A percentile compares a stretch with the other conserved stretches of the same genome.
Conservation (phyloP, 2,888 invertebrate species). For the Nephrotoma flavescens region DNA sequence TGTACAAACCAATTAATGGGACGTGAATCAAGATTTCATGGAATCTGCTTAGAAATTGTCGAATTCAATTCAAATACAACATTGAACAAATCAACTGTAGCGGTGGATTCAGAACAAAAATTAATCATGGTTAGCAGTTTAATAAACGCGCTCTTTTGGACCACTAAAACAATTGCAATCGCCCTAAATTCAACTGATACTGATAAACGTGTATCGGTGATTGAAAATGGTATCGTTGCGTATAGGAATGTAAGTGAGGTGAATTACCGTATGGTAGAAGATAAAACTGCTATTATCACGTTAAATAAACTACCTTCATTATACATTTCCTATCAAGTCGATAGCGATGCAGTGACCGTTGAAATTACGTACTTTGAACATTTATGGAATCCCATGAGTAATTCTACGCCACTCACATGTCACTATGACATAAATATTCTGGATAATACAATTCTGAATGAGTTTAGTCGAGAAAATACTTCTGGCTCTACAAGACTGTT, state of each 20-base stretch:
- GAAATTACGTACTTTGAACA: background rate
- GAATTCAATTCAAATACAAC: background rate
- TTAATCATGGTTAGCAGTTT: background rate
- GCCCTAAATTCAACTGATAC: background rate
- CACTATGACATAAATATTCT: background rate
- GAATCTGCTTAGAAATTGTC: background rate
- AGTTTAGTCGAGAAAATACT: background rate
- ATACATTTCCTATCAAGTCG: background rate
- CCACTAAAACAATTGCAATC: background rate
- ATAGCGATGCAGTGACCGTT: background rate
- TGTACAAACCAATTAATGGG: background rate
- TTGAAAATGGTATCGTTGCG: background rate
- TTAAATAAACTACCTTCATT: background rate
- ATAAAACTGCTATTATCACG: background rate
- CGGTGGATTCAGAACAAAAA: background rate
- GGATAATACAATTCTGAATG: background rate
- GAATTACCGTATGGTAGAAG: background rate
- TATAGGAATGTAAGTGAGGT: background rate
- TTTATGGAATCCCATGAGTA: background rate
- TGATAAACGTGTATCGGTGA: background rate
- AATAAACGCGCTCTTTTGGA: background rate
- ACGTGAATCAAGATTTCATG: background rate
- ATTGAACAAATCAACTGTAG: background rate
- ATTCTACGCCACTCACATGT: background rate
- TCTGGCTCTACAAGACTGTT: background rate